These are phyloP conservation scores for Oenanthe oenanthe DNA, from an alignment of 2,113 vertebrate genomes.

Conservation along the genomic window DNA sequence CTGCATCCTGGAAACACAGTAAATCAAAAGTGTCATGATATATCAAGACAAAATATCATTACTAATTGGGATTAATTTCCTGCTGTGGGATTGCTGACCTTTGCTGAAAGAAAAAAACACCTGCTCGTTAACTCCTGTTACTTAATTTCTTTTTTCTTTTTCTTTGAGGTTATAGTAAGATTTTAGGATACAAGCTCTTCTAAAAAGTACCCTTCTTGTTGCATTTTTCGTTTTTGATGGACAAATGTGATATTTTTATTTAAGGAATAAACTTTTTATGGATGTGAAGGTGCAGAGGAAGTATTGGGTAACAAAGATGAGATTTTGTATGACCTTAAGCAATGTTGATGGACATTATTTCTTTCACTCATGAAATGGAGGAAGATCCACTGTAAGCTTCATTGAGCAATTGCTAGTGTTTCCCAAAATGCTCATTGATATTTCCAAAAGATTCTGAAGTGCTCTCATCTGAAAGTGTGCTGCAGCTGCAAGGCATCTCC, in stretches of 20 bases:
- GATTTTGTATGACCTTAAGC: neutral
- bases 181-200: neutral
- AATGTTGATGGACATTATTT: neutral
- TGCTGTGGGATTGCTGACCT: constrained; percentile 77
- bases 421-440: neutral
- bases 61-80: constrained; percentile 88
- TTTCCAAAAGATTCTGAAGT: neutral
- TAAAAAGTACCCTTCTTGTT: neutral
- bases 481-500: neutral
- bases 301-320: neutral
- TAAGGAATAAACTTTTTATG: neutral
- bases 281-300: neutral
- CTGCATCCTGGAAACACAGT: constrained; percentile 78
- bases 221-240: neutral
- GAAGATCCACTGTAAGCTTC: neutral
- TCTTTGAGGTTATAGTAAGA: neutral
- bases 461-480: neutral
- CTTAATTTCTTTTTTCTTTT: constrained; percentile 60
- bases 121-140: constrained; percentile 72
- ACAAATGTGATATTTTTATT: neutral
- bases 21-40: constrained; percentile 83
- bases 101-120: constrained; percentile 68
- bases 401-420: neutral
- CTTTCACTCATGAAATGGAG: neutral
- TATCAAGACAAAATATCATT: constrained; percentile 84